Conservation (phyloP, 2,888 invertebrate genomes). For the Julus scandinavius region DNA sequence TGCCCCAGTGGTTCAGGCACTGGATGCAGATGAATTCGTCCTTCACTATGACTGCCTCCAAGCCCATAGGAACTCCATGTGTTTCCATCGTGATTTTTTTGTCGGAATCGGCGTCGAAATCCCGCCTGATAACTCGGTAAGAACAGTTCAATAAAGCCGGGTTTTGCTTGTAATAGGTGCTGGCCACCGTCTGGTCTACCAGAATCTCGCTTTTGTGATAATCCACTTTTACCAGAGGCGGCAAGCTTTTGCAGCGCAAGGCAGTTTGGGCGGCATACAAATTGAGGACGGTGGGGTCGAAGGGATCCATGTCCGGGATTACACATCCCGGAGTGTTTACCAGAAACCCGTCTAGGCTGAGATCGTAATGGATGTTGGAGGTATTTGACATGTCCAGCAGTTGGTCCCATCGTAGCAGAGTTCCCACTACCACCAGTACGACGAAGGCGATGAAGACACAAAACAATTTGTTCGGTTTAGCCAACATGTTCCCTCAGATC, state of each 20-base stretch:
- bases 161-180: background rate
- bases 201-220: background rate
- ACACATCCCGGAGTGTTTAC: slow-evolving; percentile 54
- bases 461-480: background rate
- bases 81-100: background rate
- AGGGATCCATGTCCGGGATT: slow-evolving; percentile 57
- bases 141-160: background rate
- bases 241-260: background rate
- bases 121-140: background rate
- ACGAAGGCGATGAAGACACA: background rate
- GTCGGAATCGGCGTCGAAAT: background rate
- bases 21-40: slow-evolving; percentile 19
- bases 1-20: background rate
- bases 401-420: background rate
- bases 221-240: background rate
- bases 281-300: slow-evolving; percentile 50
- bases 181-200: background rate
- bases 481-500: background rate
- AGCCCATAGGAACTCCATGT: background rate
- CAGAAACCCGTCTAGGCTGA: slow-evolving; percentile 16
- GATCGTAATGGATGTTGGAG: background rate
- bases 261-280: background rate
- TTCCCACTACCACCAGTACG: background rate
- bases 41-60: background rate
- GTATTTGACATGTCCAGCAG: background rate